These are phyloP conservation scores for Solea solea DNA, from an alignment of 2,113 vertebrate genomes.

Conservation along the genomic window DNA sequence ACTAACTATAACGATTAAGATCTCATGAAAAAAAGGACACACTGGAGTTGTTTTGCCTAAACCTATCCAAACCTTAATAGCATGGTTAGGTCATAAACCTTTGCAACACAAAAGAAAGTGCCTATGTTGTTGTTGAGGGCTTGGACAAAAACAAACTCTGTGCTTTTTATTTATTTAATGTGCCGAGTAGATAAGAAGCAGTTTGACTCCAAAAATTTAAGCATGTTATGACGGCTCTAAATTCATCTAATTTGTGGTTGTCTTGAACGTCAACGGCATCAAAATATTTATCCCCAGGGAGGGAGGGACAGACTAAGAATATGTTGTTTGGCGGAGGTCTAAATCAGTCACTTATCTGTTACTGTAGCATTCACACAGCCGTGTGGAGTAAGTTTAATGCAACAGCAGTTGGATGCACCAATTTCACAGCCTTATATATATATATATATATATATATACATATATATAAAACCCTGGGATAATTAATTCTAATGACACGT, in stretches of 20 bases:
- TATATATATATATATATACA: conserved; percentile 1
- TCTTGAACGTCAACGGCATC: conserved; percentile 35
- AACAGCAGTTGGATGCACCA: conserved; percentile 41
- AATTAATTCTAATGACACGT: conserved; percentile 78
- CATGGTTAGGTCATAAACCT: background rate
- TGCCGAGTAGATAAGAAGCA: background rate
- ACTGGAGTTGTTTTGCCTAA: too few relatives aligned
- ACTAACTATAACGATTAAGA: background rate
- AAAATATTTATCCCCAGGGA: conserved; percentile 28
- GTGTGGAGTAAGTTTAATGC: conserved; percentile 50
- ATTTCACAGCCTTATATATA: conserved; percentile 57
- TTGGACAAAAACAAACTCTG: background rate
- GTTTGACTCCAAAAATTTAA: conserved; percentile 11
- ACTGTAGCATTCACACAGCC: conserved; percentile 13
- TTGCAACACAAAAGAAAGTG: background rate
- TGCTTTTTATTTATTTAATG: background rate
- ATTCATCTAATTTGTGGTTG: conserved; percentile 23
- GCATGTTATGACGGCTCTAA: conserved; percentile 24
- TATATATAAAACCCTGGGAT: conserved; percentile 54
- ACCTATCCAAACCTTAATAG: background rate
- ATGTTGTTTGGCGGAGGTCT: conserved; percentile 46
- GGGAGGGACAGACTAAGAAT: conserved; percentile 10
- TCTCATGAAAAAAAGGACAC: background rate
- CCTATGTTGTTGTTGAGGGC: too few relatives aligned
- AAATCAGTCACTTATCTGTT: conserved; percentile 52